These are phyloP conservation scores for Passer domesticus DNA, from an alignment of 2,113 vertebrate genomes.

Conservation along the genomic window DNA sequence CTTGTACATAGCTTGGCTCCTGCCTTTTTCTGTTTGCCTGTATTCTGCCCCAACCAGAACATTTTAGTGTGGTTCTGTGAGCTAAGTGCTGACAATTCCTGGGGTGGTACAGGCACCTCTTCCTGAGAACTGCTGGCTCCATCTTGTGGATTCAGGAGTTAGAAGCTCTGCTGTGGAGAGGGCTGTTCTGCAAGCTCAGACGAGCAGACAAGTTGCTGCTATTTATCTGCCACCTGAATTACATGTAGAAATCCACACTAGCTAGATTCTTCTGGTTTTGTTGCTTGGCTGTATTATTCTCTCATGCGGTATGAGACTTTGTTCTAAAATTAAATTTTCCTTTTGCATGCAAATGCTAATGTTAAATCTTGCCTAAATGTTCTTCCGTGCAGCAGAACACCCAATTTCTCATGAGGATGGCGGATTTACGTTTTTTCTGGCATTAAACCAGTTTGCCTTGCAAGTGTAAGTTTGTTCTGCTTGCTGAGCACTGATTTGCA, in stretches of 20 bases:
- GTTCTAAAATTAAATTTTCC: constrained; percentile 19
- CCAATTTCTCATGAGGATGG: constrained; percentile 39
- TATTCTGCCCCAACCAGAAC: neutral
- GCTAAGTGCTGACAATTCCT: neutral
- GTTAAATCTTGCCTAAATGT: neutral
- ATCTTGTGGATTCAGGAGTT: constrained; percentile 61
- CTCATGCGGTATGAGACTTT: neutral
- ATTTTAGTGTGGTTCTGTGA: neutral
- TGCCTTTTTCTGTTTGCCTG: neutral
- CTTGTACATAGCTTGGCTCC: rapidly evolving
- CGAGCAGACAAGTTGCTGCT: neutral
- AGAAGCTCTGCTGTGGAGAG: neutral
- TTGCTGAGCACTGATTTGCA: constrained; percentile 23
- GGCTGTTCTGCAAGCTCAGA: neutral
- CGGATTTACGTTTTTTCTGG: constrained; percentile 61
- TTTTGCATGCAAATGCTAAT: neutral
- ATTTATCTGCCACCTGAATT: constrained; percentile 32
- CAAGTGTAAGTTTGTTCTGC: constrained; percentile 45
- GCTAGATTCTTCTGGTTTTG: neutral
- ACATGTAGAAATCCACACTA: neutral
- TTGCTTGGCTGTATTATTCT: neutral
- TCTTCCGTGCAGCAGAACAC: constrained; percentile 36
- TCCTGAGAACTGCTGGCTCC: constrained; percentile 55
- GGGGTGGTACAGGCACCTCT: neutral
- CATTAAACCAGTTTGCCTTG: constrained; percentile 62